A percentile compares a stretch with the other conserved stretches of the same genome.
Conservation (phyloP, 1,140 invertebrate species). For the Leptopilina boulardi region DNA sequence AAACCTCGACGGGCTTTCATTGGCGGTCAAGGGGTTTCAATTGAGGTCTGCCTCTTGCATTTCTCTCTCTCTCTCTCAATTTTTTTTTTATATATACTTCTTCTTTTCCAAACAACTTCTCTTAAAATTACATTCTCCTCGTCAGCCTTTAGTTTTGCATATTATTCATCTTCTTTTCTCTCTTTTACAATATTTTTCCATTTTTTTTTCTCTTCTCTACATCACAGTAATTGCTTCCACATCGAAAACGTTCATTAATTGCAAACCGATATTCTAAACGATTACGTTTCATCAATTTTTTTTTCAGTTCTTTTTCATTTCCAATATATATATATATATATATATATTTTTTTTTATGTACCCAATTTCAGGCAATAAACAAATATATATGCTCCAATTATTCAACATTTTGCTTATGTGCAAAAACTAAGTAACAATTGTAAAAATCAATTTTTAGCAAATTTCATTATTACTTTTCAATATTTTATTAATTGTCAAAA, state of each 20-base stretch:
- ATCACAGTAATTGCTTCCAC: no score
- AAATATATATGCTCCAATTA: no score
- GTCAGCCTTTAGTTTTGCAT: constrained; percentile 21
- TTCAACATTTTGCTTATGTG: no score
- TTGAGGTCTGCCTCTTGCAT: constrained; percentile 41
- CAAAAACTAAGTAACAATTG: no score
- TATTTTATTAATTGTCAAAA: no score
- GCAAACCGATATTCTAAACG: constrained; percentile 40
- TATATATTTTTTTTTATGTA: no score
- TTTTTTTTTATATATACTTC: constrained; percentile 39
- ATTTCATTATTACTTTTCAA: no score
- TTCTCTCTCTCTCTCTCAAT: constrained; percentile 40
- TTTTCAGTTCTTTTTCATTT: not conserved
- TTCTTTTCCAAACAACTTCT: constrained; percentile 29
- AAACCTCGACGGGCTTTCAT: constrained; percentile 58
- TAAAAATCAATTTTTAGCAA: no score
- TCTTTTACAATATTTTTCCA: constrained; percentile 40
- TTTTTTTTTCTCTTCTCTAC: constrained; percentile 46
- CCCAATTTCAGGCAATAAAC: no score
- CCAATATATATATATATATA: no score
- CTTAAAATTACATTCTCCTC: constrained; percentile 37
- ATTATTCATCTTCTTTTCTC: constrained; percentile 19
- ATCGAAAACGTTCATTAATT: constrained; percentile 52
- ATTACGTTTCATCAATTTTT: constrained; percentile 22
- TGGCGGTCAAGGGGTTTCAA: constrained; percentile 50